These are phyloP conservation scores for Zalophus californianus DNA, from an alignment of 2,797 vertebrate genomes.

Conservation along the genomic window DNA sequence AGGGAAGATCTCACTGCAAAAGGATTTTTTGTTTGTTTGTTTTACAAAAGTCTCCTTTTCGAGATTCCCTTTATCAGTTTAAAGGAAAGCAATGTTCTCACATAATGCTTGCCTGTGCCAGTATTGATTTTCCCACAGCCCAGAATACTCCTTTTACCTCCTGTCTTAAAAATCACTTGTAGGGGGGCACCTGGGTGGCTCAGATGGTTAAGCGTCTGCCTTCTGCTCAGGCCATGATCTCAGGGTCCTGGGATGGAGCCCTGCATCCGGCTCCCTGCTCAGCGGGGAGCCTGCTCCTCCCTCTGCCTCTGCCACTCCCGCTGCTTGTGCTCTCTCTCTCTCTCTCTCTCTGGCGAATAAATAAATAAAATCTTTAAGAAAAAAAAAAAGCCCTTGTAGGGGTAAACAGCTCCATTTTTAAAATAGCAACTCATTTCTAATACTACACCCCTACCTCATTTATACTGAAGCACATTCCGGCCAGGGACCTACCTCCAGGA, in stretches of 20 bases:
- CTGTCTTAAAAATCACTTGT: not conserved
- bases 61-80: not conserved
- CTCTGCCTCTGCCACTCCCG: no score
- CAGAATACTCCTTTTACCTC: not conserved
- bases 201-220: no score
- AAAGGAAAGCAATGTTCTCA: not conserved
- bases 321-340: no score
- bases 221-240: no score
- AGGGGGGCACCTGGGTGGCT: not conserved
- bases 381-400: not conserved
- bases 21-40: not conserved
- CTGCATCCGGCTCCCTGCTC: no score
- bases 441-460: not conserved
- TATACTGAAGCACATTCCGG: not conserved
- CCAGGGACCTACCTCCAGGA: not conserved
- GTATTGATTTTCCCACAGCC: not conserved
- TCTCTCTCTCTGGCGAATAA: no score
- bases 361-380: no score
- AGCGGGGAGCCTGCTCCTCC: no score
- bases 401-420: not conserved
- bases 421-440: not conserved
- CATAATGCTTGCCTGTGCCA: not conserved
- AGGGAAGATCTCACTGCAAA: not conserved
- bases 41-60: not conserved
- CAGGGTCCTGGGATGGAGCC: no score